Conservation (phyloP, 2,888 invertebrate genomes). For the Sphinx pinastri region DNA sequence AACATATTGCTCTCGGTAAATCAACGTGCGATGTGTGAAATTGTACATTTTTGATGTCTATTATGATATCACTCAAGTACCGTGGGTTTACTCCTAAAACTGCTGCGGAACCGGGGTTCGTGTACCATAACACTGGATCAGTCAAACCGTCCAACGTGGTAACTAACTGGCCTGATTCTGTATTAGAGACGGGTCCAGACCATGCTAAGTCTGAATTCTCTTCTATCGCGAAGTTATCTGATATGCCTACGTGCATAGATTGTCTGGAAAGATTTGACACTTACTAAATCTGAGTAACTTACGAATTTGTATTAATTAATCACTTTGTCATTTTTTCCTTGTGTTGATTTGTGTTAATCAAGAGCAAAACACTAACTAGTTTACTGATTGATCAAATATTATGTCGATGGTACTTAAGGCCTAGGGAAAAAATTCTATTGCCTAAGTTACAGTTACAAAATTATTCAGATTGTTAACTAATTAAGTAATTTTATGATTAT, state of each 20-base stretch:
- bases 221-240: not conserved
- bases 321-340: no score
- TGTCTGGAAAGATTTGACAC: conserved; percentile 5
- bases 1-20: not conserved
- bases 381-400: no score
- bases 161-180: not conserved
- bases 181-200: not conserved
- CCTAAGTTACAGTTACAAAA: no score
- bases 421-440: no score
- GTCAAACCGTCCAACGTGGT: not conserved
- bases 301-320: no score
- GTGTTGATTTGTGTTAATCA: no score
- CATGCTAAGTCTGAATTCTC: conserved; percentile 4
- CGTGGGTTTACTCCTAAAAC: conserved; percentile 20
- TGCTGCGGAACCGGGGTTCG: not conserved
- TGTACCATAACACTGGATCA: not conserved
- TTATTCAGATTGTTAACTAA: no score
- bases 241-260: not conserved
- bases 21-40: conserved; percentile 2
- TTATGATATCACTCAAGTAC: conserved; percentile 7
- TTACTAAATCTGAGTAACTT: not conserved
- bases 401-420: no score
- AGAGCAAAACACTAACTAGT: no score
- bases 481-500: no score
- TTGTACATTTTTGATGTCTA: conserved; percentile 14